Evolutionary conservation across 2,797 vertebrate genomes (phyloP).

Genomic region (Characodon lateralis): DNA sequence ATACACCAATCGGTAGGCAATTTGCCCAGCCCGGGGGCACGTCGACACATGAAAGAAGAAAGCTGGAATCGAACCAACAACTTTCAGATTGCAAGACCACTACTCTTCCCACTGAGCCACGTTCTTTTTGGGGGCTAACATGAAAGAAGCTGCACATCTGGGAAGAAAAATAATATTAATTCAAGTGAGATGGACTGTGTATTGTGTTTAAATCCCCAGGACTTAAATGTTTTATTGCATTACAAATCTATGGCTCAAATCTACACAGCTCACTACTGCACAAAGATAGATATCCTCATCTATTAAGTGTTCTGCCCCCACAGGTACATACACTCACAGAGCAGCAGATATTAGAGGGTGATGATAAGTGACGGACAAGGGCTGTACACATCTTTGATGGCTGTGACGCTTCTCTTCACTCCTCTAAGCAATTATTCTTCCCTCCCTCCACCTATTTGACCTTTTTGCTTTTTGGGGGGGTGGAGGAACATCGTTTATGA

Average conservation of each 20-base stretch:
- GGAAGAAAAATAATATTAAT: not conserved
- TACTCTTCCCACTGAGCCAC: too few relatives aligned
- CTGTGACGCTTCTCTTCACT: conserved; percentile 58
- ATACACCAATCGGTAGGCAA: too few relatives aligned
- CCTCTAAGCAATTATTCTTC: conserved; percentile 49
- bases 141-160: not conserved
- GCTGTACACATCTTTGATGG: conserved; percentile 72
- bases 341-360: conserved; percentile 83
- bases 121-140: too few relatives aligned
- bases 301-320: conserved; percentile 50
- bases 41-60: too few relatives aligned
- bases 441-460: conserved; percentile 58
- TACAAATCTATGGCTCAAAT: conserved; percentile 41
- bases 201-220: not conserved
- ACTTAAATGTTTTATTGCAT: conserved; percentile 64
- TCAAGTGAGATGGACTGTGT: conserved; percentile 13
- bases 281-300: conserved; percentile 49
- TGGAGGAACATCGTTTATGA: conserved; percentile 47
- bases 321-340: conserved; percentile 20
- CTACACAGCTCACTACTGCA: conserved; percentile 9
- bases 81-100: too few relatives aligned
- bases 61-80: too few relatives aligned
- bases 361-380: conserved; percentile 85
- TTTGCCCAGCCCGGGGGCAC: too few relatives aligned
- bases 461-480: conserved; percentile 63